These are phyloP conservation scores for Zelostemma sp. DNA, from an alignment of 1,140 invertebrate genomes.

Conservation along the genomic window DNA sequence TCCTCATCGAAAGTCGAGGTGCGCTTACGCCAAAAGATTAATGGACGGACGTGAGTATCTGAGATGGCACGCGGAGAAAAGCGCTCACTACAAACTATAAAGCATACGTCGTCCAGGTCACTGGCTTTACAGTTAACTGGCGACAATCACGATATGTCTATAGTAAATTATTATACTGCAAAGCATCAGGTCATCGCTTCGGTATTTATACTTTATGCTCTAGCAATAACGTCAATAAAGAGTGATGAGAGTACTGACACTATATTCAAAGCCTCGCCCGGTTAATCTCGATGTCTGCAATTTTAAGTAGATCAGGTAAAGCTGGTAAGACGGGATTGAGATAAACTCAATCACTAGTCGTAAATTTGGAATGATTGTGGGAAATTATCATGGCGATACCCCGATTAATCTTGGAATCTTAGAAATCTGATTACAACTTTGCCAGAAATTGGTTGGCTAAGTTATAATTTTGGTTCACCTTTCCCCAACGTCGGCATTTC, in stretches of 20 bases:
- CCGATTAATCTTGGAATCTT: not conserved
- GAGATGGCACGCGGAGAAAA: constrained; percentile 43
- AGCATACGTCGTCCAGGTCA: constrained; percentile 38
- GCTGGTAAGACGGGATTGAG: too few species aligned
- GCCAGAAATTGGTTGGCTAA: too few species aligned
- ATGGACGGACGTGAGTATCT: constrained; percentile 36
- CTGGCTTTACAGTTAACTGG: constrained; percentile 44
- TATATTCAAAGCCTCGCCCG: not conserved
- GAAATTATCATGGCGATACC: not conserved
- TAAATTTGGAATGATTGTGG: not conserved
- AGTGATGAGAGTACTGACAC: constrained; percentile 2
- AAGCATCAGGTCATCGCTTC: constrained; percentile 28
- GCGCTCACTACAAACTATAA: constrained; percentile 45
- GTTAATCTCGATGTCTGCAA: not conserved
- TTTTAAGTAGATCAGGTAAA: not conserved
- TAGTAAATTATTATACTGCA: constrained; percentile 38
- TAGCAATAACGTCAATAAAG: constrained; percentile 3
- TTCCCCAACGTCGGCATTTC: too few species aligned
- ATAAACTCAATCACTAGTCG: not conserved
- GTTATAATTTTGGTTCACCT: too few species aligned
- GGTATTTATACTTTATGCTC: constrained; percentile 25
- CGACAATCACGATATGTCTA: constrained; percentile 32
- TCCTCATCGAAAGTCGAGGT: constrained; percentile 56
- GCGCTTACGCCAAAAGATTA: constrained; percentile 38
- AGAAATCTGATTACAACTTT: not conserved